Conservation (phyloP, 2,888 invertebrate genomes). For the Nomada fucata region DNA sequence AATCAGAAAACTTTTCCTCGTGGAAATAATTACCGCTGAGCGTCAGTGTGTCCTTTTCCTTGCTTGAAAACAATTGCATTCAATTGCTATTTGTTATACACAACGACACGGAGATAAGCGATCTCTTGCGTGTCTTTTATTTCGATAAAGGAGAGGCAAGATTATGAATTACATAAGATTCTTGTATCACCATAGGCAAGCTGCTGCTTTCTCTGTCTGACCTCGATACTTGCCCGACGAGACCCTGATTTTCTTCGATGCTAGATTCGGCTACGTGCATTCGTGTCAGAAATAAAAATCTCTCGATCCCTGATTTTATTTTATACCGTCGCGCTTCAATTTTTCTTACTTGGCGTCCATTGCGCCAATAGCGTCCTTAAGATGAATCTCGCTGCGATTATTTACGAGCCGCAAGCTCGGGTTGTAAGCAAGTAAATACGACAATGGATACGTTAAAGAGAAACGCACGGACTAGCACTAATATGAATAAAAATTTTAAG, state of each 20-base stretch:
- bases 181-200: slow-evolving; percentile 75
- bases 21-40: no score
- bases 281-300: slow-evolving; percentile 3
- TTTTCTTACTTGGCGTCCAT: no score
- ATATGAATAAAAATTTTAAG: background rate
- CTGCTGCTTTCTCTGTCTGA: slow-evolving; percentile 82
- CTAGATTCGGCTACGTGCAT: slow-evolving; percentile 25
- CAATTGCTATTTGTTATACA: slow-evolving; percentile 1
- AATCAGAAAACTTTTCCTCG: no score
- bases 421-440: no score
- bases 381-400: background rate
- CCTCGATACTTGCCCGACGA: slow-evolving; percentile 78
- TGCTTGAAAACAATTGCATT: background rate
- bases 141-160: slow-evolving; percentile 66
- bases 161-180: slow-evolving; percentile 80
- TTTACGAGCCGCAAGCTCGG: no score
- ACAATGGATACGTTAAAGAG: no score
- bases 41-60: no score
- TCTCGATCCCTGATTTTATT: background rate
- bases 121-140: slow-evolving; percentile 59
- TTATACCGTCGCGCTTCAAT: no score
- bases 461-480: no score
- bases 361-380: no score
- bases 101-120: slow-evolving; percentile 39
- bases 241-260: slow-evolving; percentile 67